phyloP scores from a whole-genome alignment of 1,140 invertebrate genomes.

The Dreissena rostriformis region DNA sequence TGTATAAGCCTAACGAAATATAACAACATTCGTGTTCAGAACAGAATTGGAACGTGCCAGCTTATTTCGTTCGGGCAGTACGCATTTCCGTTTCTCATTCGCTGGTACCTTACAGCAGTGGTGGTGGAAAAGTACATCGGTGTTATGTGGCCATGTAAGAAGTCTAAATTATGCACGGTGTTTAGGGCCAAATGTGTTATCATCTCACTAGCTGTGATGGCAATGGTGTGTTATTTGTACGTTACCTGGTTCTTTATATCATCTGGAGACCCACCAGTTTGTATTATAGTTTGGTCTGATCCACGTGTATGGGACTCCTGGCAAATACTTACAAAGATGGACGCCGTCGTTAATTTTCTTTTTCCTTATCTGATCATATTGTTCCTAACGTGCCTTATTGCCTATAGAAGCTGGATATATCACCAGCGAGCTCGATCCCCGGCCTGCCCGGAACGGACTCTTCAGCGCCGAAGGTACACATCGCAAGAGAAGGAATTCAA shows the following conservation, averaged over 20 bases:
- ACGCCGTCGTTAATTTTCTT: constrained; percentile 55
- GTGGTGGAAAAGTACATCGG: constrained; percentile 72
- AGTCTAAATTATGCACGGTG: constrained; percentile 65
- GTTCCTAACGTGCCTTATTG: constrained; percentile 53
- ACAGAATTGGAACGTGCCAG: constrained; percentile 62
- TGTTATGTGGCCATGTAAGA: constrained; percentile 69
- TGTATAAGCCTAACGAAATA: constrained; percentile 50
- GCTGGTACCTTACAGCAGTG: constrained; percentile 74
- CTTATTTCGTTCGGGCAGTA: constrained; percentile 66
- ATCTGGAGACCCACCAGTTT: constrained; percentile 6
- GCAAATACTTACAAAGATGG: constrained; percentile 50
- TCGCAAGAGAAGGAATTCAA: constrained; percentile 49
- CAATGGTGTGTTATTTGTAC: constrained; percentile 65
- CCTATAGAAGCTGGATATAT: constrained; percentile 32
- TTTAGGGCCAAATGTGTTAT: constrained; percentile 68
- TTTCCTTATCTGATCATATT: constrained; percentile 60
- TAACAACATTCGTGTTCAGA: constrained; percentile 54
- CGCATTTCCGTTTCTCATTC: constrained; percentile 68
- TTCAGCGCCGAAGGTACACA: constrained; percentile 7
- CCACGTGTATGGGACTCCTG: constrained; percentile 48
- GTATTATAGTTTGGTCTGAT: constrained; percentile 6
- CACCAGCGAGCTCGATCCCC: constrained; percentile 6
- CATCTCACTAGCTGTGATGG: constrained; percentile 57
- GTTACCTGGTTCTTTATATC: constrained; percentile 65
- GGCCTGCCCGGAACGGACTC: constrained; percentile 20